phyloP scores from a whole-genome alignment of 2,113 vertebrate genomes.

The Clarias gariepinus region DNA sequence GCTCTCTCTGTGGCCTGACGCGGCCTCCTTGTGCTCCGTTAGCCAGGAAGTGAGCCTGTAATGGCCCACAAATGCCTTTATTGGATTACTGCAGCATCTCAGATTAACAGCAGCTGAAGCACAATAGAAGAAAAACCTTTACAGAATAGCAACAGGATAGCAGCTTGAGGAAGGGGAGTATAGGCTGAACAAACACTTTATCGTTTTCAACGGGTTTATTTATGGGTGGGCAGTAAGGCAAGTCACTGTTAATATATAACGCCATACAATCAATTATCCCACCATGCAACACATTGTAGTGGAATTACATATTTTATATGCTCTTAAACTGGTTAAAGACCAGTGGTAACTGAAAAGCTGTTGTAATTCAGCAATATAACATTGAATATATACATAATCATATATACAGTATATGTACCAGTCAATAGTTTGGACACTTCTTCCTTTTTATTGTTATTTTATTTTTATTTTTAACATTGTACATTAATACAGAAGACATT shows the following conservation, averaged over 20 bases:
- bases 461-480: no score
- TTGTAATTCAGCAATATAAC: background rate
- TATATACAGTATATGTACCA: no score
- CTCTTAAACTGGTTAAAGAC: background rate
- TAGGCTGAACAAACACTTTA: conserved; percentile 36
- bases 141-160: background rate
- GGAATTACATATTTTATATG: background rate
- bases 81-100: conserved; percentile 74
- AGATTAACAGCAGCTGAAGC: conserved; percentile 63
- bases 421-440: no score
- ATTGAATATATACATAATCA: background rate
- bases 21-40: conserved; percentile 65
- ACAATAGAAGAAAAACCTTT: conserved; percentile 24
- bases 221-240: background rate
- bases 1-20: conserved; percentile 68
- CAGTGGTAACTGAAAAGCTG: background rate
- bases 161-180: background rate
- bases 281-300: background rate
- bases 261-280: background rate
- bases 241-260: background rate
- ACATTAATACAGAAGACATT: no score
- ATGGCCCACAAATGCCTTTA: conserved; percentile 75
- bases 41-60: conserved; percentile 70
- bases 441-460: no score
- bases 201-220: conserved; percentile 25